Evolutionary conservation across 1,140 invertebrate species (phyloP).

Genomic region (Harpegnathos saltator): DNA sequence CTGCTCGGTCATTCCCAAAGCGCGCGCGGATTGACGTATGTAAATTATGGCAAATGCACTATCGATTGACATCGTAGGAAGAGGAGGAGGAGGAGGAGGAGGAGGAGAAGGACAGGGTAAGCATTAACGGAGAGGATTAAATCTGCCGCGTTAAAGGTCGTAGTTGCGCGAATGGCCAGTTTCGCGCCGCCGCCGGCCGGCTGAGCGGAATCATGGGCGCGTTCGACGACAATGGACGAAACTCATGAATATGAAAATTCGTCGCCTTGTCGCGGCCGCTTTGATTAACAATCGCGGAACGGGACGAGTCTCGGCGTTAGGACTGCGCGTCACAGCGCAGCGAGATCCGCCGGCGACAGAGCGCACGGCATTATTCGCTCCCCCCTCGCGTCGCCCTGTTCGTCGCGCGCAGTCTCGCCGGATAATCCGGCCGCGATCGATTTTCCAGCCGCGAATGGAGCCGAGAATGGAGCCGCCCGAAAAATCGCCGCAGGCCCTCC

Average conservation of each 20-base stretch:
- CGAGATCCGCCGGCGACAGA: not conserved
- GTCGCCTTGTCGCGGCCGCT: conserved; percentile 28
- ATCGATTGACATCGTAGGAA: not conserved
- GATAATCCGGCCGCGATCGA: conserved; percentile 28
- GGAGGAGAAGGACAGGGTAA: no score
- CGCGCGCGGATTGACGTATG: not conserved
- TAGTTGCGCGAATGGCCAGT: not conserved
- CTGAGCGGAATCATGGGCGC: conserved; percentile 19
- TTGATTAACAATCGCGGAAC: conserved; percentile 47
- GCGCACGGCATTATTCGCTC: conserved; percentile 24
- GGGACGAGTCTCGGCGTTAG: conserved; percentile 37
- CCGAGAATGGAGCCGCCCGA: not conserved
- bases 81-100: no score
- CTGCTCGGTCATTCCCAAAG: not conserved
- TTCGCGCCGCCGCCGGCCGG: not conserved
- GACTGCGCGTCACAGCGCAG: not conserved
- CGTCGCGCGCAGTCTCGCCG: not conserved
- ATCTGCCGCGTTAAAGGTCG: no score
- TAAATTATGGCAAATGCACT: not conserved
- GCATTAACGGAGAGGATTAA: no score
- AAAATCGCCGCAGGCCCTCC: conserved; percentile 8
- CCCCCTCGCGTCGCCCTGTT: no score
- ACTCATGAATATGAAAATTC: conserved; percentile 59
- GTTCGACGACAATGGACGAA: not conserved
- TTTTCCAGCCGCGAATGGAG: not conserved